A percentile compares a stretch with the other conserved stretches of the same genome.
These are phyloP conservation scores for Diarsia brunnea DNA, from an alignment of 2,888 invertebrate species.

Conservation along the genomic window DNA sequence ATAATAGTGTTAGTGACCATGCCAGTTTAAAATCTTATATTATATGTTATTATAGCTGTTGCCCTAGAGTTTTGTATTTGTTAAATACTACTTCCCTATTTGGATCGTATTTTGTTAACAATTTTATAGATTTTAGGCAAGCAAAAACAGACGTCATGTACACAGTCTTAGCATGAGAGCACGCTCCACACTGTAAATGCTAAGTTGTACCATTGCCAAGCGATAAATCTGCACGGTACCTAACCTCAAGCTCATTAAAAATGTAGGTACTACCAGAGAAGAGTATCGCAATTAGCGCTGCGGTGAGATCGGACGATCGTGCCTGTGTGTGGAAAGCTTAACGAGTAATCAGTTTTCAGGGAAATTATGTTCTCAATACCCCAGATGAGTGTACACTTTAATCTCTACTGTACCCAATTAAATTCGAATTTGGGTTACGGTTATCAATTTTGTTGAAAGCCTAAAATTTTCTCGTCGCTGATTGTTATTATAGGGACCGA, in stretches of 20 bases:
- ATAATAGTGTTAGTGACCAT: no score
- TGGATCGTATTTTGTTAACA: no score
- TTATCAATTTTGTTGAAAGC: constrained; percentile 12
- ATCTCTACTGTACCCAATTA: constrained; percentile 36
- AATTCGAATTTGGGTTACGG: constrained; percentile 22
- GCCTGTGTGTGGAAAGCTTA: constrained; percentile 13
- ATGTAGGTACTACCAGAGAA: constrained; percentile 6
- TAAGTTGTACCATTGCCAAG: neutral
- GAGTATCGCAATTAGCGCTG: constrained; percentile 32
- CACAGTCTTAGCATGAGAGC: no score
- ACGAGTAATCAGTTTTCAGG: constrained; percentile 39
- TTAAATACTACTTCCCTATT: no score
- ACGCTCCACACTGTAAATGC: no score
- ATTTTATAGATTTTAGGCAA: no score
- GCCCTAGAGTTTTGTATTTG: no score
- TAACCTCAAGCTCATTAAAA: constrained; percentile 24
- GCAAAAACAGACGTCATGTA: no score
- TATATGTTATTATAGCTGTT: no score
- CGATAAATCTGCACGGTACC: neutral
- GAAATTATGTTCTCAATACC: constrained; percentile 30
- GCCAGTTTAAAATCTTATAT: no score
- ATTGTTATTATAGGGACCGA: neutral
- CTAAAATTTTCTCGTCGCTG: neutral
- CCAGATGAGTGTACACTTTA: constrained; percentile 33
- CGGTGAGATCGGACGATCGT: constrained; percentile 4